Evolutionary conservation across 2,888 invertebrate species (phyloP).

Genomic region (Euclidia mi): DNA sequence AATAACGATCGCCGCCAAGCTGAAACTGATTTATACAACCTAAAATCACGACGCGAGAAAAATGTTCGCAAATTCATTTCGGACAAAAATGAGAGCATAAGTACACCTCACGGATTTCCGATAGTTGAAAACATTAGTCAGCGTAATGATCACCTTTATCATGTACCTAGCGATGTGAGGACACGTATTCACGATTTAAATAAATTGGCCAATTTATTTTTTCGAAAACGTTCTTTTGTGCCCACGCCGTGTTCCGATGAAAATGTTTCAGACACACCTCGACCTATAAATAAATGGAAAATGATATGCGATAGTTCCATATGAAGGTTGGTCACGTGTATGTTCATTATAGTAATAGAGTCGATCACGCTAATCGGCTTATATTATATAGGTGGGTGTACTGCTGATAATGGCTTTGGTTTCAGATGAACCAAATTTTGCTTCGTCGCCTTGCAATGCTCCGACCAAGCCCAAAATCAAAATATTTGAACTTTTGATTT

Average conservation of each 20-base stretch:
- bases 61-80: conserved; percentile 29
- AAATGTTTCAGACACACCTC: conserved; percentile 38
- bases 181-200: conserved; percentile 55
- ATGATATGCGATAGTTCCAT: conserved; percentile 24
- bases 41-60: conserved; percentile 30
- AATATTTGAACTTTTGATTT: no score
- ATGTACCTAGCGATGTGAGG: conserved; percentile 39
- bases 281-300: conserved; percentile 31
- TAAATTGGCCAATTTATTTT: conserved; percentile 58
- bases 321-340: conserved; percentile 18
- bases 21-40: conserved; percentile 35
- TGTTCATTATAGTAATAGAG: conserved; percentile 16
- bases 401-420: not conserved
- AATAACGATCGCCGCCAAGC: conserved; percentile 11
- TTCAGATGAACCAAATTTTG: not conserved
- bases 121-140: conserved; percentile 60
- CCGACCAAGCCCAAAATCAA: no score
- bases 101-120: conserved; percentile 51
- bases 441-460: no score
- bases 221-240: conserved; percentile 39
- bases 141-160: conserved; percentile 54
- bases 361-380: no score
- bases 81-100: conserved; percentile 34
- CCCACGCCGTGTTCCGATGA: conserved; percentile 3
- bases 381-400: not conserved